Evolutionary conservation across 2,888 invertebrate genomes (phyloP).

Genomic region (Hemicrepidius hirtus): DNA sequence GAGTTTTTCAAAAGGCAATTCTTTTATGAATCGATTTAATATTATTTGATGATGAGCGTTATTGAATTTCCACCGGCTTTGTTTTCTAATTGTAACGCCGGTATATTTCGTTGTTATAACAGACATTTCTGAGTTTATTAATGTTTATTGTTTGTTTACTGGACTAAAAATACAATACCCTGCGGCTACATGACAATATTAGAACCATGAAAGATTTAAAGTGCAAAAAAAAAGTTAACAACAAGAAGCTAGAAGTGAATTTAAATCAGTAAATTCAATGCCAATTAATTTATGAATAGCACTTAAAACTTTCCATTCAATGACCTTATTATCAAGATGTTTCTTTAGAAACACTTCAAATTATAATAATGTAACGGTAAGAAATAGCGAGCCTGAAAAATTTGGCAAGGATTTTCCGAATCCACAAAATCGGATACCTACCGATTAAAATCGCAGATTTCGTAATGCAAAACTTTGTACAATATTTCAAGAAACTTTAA

Average conservation of each 20-base stretch:
- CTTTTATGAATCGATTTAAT: slow-evolving; percentile 22
- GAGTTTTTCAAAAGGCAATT: background rate
- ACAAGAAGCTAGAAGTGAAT: background rate
- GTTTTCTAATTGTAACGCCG: slow-evolving; percentile 20
- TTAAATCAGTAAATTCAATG: background rate
- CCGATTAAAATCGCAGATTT: too few relatives aligned
- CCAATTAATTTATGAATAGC: background rate
- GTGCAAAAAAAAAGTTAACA: background rate
- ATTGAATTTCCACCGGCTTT: slow-evolving; percentile 21
- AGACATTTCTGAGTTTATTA: slow-evolving; percentile 11
- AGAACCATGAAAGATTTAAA: too few relatives aligned
- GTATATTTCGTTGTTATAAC: slow-evolving; percentile 3
- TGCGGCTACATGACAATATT: too few relatives aligned
- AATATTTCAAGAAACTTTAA: too few relatives aligned
- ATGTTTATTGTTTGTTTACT: slow-evolving; percentile 27
- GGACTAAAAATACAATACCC: background rate
- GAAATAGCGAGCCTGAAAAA: too few relatives aligned
- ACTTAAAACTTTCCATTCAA: too few relatives aligned
- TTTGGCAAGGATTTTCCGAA: too few relatives aligned
- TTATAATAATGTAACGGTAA: too few relatives aligned
- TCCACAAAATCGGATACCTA: too few relatives aligned
- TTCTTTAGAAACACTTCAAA: too few relatives aligned
- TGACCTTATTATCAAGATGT: too few relatives aligned
- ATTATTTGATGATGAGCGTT: slow-evolving; percentile 12
- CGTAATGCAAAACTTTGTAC: too few relatives aligned